phyloP scores from a whole-genome alignment of 2,113 vertebrate genomes.

The Ctenomys sociabilis region DNA sequence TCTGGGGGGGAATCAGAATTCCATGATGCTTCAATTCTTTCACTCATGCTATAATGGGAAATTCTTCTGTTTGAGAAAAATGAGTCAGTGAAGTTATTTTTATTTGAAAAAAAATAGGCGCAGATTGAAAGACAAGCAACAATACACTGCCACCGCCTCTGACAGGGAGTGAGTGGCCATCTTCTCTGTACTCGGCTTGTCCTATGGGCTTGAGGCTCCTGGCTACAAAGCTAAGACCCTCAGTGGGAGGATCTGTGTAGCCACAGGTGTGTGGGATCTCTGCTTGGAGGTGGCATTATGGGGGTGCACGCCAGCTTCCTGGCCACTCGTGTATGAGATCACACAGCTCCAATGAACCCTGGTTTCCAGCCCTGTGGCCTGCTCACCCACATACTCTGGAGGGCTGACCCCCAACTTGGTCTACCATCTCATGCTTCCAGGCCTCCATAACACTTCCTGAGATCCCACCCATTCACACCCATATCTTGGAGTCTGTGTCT shows the following conservation, averaged over 20 bases:
- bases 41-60: not conserved
- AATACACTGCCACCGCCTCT: accelerated
- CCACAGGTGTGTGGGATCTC: not conserved
- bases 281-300: not conserved
- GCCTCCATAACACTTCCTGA: not conserved
- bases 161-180: accelerated
- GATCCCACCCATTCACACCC: not conserved
- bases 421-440: accelerated
- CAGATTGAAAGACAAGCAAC: not conserved
- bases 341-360: not conserved
- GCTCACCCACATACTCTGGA: accelerated
- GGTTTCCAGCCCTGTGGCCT: not conserved
- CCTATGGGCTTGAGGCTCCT: not conserved
- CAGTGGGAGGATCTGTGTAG: not conserved
- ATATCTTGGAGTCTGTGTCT: not conserved
- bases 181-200: not conserved
- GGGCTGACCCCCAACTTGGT: not conserved
- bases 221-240: accelerated
- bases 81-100: not conserved
- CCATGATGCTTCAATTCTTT: not conserved
- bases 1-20: not conserved
- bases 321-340: accelerated
- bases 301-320: not conserved
- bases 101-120: not conserved
- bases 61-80: not conserved